phyloP scores from a whole-genome alignment of 1,140 invertebrate species.

The Conus ventricosus region DNA sequence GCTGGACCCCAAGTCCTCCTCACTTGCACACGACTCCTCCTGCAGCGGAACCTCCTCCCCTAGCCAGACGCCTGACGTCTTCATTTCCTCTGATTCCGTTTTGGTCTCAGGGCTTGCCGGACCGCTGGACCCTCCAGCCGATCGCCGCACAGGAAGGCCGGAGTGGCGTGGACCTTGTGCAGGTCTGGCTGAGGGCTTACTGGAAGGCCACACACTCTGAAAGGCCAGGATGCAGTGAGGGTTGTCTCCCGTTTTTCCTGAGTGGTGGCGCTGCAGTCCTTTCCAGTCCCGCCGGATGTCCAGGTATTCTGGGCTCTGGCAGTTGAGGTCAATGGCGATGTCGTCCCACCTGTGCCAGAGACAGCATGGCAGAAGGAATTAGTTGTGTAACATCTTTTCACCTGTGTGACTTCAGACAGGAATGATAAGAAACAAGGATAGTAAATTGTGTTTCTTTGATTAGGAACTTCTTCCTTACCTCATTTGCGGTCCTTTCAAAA shows the following conservation, averaged over 20 bases:
- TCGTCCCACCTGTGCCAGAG: constrained; percentile 66
- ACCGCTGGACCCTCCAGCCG: background rate
- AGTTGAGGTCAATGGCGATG: constrained; percentile 67
- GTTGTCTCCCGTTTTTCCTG: constrained; percentile 64
- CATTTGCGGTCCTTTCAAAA: too few species aligned
- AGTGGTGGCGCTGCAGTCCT: constrained; percentile 62
- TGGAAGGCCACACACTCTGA: constrained; percentile 42
- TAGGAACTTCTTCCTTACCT: too few species aligned
- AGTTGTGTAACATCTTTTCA: too few species aligned
- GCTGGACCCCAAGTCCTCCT: constrained; percentile 24
- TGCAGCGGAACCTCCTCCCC: constrained; percentile 10
- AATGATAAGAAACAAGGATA: background rate
- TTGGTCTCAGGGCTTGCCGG: background rate
- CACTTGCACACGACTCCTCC: constrained; percentile 33
- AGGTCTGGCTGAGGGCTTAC: background rate
- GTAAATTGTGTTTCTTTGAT: background rate
- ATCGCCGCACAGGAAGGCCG: constrained; percentile 30
- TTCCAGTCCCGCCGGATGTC: constrained; percentile 66
- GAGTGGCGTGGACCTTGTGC: constrained; percentile 23
- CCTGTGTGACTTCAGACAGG: background rate
- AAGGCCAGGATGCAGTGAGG: constrained; percentile 72
- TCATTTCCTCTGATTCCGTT: background rate
- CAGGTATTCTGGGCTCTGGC: constrained; percentile 63
- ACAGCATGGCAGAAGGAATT: background rate
- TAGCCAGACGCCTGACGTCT: background rate